A percentile compares a stretch with the other conserved stretches of the same genome.
These are phyloP conservation scores for Eupeodes latifasciatus DNA, from an alignment of 2,888 invertebrate genomes.

Conservation along the genomic window DNA sequence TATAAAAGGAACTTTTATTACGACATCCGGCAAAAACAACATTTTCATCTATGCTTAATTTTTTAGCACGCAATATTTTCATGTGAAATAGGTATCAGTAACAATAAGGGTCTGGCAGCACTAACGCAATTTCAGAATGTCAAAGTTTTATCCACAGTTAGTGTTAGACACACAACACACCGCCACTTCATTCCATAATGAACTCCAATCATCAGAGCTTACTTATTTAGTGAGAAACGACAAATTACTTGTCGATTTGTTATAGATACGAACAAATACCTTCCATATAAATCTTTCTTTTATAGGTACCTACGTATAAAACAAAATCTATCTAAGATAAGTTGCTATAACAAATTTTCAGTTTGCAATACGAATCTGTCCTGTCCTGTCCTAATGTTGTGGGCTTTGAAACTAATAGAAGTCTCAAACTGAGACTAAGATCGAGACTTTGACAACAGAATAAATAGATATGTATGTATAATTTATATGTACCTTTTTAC, in stretches of 20 bases:
- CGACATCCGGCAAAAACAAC: constrained; percentile 56
- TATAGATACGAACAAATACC: background rate
- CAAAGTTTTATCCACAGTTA: too few relatives aligned
- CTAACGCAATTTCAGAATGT: too few relatives aligned
- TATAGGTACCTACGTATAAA: background rate
- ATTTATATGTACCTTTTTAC: too few relatives aligned
- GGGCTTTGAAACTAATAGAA: constrained; percentile 8
- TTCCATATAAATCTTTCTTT: background rate
- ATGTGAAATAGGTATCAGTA: background rate
- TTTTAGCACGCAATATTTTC: background rate
- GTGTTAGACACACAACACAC: background rate
- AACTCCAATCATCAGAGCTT: background rate
- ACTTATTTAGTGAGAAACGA: constrained; percentile 12
- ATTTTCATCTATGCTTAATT: constrained; percentile 12
- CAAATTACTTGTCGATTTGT: constrained; percentile 10
- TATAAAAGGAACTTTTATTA: constrained; percentile 37
- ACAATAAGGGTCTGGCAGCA: background rate
- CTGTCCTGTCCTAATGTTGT: constrained; percentile 24
- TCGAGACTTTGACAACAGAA: background rate
- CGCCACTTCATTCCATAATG: background rate
- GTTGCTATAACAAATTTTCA: background rate
- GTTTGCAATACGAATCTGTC: constrained; percentile 62
- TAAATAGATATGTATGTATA: too few relatives aligned
- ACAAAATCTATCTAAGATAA: background rate
- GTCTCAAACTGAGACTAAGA: background rate